Percentiles rank a stretch among this genome's conserved stretches.
Evolutionary conservation across 2,113 vertebrate genomes (phyloP).

Genomic region (Phylloscopus whistleri): DNA sequence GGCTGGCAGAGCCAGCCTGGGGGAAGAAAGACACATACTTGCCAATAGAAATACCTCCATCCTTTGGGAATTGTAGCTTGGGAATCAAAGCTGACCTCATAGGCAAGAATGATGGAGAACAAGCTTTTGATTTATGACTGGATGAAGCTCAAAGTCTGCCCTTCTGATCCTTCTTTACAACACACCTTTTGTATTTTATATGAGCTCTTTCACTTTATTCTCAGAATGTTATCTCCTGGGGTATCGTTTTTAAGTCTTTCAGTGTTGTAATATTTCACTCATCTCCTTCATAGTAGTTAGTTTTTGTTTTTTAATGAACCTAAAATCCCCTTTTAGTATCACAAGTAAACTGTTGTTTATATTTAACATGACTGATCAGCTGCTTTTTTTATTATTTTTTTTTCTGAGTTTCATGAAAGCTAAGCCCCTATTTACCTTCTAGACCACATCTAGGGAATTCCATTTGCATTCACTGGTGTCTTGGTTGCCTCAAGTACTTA

Average conservation of each 20-base stretch:
- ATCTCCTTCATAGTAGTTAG: background rate
- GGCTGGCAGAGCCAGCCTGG: slow-evolving; percentile 57
- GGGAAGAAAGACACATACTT: slow-evolving; percentile 54
- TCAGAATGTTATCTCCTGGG: slow-evolving; percentile 54
- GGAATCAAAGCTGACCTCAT: slow-evolving; percentile 68
- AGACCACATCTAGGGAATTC: background rate
- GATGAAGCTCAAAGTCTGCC: slow-evolving; percentile 65
- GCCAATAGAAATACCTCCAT: slow-evolving; percentile 60
- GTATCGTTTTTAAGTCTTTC: slow-evolving; percentile 50
- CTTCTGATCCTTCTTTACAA: slow-evolving; percentile 69
- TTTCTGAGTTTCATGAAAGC: background rate
- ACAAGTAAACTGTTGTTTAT: background rate
- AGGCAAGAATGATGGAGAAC: slow-evolving; percentile 55
- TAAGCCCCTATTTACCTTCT: background rate
- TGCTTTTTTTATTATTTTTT: background rate
- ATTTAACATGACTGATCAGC: background rate
- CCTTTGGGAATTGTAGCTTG: slow-evolving; percentile 62
- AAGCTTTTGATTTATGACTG: slow-evolving; percentile 68
- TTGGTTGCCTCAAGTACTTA: background rate
- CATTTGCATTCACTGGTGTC: background rate
- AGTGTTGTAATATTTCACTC: slow-evolving; percentile 38
- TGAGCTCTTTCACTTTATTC: slow-evolving; percentile 64
- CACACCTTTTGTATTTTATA: slow-evolving; percentile 69
- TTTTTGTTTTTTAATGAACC: background rate
- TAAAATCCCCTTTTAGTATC: background rate